Evolutionary conservation across 2,888 invertebrate genomes (phyloP), one percentile per base, ranked within the genome.

Genomic region (Agrotis segetum): DNA sequence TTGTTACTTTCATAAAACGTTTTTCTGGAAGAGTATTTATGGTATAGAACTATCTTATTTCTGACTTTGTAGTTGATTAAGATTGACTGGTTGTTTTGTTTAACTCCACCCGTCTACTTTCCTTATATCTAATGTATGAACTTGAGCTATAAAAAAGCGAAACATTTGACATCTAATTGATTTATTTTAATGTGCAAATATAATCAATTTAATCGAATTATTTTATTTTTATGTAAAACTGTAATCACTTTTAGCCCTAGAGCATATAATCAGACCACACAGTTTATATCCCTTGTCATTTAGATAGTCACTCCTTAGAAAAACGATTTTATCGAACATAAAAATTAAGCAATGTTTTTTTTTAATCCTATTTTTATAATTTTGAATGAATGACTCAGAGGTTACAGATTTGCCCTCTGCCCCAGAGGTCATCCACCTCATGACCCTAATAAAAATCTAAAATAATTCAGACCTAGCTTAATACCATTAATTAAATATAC

Each of bases 401-500:
- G 16, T 3, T 11, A 3, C 17, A 21, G 14, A n/a, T 34, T 19
- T 67, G 34, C n/a, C 53, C 47, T 47, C 46, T 11, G 7, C 14
- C 19, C 7, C 14, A 29, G 65, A 74, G 49, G 16, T 66, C 49
- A 56, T 21, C 21, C 21, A 66, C 56, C 64, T 17, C 7, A 6
- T 19, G 14, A 58, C 40, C 47, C 16, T 11, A 29, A 16, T n/a
- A 44, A 21, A 52, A 14, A 50, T 24, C 13, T 49, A 14, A 13
- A 58, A n/a, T 9, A 71, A 61, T 19, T 44, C 11, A 50, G 19
- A 62, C 24, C 29, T 58, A 3, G 52, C 19, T 6, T 24, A 52
- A 61, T 14, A 44, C n/a, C 17, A 62, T 62, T 24, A 73, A 58
- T 47, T 52, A 24, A 24, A 24, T 24, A 47, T 63, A 46, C 71